Percentiles rank a stretch among this genome's conserved stretches.
These are phyloP conservation scores for Drosophila putrida DNA, from an alignment of 2,888 invertebrate genomes.

Conservation along the genomic window DNA sequence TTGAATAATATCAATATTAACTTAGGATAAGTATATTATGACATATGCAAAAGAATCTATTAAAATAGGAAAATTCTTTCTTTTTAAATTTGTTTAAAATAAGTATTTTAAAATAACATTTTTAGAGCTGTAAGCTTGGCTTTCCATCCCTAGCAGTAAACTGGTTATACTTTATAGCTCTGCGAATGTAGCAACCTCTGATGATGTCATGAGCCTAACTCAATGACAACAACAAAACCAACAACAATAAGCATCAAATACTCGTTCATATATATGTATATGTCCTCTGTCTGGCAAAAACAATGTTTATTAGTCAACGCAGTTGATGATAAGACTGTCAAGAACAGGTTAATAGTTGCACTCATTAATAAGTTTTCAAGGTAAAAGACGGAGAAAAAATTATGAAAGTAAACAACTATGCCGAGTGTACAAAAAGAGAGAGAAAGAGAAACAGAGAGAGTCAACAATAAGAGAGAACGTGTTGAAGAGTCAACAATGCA, in stretches of 20 bases:
- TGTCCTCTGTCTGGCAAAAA: slow-evolving; percentile 6
- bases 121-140: not conserved
- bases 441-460: not conserved
- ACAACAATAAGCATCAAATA: slow-evolving; percentile 40
- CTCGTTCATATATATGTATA: slow-evolving; percentile 3
- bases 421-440: not conserved
- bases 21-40: no score
- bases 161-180: slow-evolving; percentile 51
- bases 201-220: slow-evolving; percentile 68
- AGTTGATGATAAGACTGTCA: slow-evolving; percentile 50
- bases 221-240: slow-evolving; percentile 44
- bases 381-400: slow-evolving; percentile 49
- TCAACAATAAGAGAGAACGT: not conserved
- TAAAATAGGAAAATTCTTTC: no score
- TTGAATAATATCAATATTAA: no score
- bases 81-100: no score
- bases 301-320: slow-evolving; percentile 32
- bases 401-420: slow-evolving; percentile 47
- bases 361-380: slow-evolving; percentile 69
- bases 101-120: no score
- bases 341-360: slow-evolving; percentile 71
- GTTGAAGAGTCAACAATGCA: slow-evolving; percentile 13
- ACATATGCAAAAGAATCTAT: no score
- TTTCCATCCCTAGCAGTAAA: slow-evolving; percentile 55
- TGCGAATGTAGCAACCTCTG: slow-evolving; percentile 36